Evolutionary conservation across 1,140 invertebrate species (phyloP).

Genomic region (Myzus persicae): DNA sequence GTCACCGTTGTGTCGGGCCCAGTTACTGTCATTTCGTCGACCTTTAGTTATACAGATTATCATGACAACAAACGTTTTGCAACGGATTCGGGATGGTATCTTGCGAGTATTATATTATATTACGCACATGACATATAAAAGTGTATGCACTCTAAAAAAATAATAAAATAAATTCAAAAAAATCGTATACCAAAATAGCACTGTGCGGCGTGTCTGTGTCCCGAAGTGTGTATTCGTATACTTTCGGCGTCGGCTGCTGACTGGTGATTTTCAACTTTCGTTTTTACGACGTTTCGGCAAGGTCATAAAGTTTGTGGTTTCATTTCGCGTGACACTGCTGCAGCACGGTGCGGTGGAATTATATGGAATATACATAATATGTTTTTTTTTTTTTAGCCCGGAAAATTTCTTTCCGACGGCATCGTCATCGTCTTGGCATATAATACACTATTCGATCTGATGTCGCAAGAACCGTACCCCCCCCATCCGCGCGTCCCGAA

Average conservation of each 20-base stretch:
- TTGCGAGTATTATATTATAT: neutral
- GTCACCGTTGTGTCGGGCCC: neutral
- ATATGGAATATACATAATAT: constrained; percentile 16
- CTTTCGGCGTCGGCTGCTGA: constrained; percentile 11
- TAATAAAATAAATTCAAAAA: neutral
- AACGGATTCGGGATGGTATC: neutral
- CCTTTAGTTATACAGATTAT: neutral
- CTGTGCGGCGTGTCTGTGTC: neutral
- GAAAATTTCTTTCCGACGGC: neutral
- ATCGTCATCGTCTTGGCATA: neutral
- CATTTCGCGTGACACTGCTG: constrained; percentile 11
- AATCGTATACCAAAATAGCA: neutral
- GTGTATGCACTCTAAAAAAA: neutral
- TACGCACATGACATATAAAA: neutral
- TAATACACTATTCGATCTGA: neutral
- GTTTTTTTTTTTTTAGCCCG: neutral
- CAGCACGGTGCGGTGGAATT: neutral
- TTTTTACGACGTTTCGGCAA: constrained; percentile 50
- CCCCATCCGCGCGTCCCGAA: neutral
- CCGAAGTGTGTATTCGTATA: neutral
- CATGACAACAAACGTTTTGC: neutral
- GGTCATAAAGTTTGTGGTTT: constrained; percentile 30
- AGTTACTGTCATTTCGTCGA: neutral
- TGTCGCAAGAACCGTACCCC: neutral
- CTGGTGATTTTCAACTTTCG: constrained; percentile 32